A percentile compares a stretch with the other conserved stretches of the same genome.
phyloP scores from a whole-genome alignment of 2,797 vertebrate genomes.

The Eurystomus glaucurus region DNA sequence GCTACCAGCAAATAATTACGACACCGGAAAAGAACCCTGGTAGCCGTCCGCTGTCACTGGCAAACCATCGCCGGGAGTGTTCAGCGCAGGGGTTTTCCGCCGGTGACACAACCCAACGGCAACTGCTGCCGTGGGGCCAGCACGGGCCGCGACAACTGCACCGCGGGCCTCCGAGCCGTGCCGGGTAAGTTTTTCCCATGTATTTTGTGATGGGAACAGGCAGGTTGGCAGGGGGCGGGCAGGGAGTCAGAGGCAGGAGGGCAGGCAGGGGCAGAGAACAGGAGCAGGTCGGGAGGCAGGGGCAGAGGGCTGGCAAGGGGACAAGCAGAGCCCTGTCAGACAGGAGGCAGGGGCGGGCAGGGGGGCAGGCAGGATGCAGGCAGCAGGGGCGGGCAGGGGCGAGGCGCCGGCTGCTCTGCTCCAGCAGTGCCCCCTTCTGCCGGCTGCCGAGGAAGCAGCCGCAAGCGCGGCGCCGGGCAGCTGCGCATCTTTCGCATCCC shows the following conservation, averaged over 20 bases:
- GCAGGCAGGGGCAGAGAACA: neutral
- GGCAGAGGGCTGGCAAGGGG: neutral
- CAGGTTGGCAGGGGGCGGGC: neutral
- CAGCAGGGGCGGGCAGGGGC: neutral
- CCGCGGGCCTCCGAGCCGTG: fast-evolving
- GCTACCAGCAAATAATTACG: neutral
- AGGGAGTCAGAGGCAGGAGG: neutral
- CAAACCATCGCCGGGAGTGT: fast-evolving
- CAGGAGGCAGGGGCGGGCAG: neutral
- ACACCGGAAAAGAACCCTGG: fast-evolving
- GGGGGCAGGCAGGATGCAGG: no score
- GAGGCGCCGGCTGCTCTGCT: slow-evolving; percentile 35
- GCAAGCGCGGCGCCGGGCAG: neutral
- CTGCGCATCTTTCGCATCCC: neutral
- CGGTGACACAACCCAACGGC: fast-evolving
- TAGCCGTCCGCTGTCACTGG: neutral
- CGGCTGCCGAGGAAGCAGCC: neutral
- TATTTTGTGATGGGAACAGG: neutral
- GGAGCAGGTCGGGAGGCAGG: neutral
- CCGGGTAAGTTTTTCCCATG: fast-evolving
- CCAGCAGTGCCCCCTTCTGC: slow-evolving; percentile 79
- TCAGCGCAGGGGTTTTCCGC: neutral
- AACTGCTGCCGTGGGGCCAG: neutral
- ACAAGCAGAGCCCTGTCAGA: no score
- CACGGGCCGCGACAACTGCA: fast-evolving